Evolutionary conservation across 2,113 vertebrate genomes (phyloP).

Genomic region (Galbula dea): DNA sequence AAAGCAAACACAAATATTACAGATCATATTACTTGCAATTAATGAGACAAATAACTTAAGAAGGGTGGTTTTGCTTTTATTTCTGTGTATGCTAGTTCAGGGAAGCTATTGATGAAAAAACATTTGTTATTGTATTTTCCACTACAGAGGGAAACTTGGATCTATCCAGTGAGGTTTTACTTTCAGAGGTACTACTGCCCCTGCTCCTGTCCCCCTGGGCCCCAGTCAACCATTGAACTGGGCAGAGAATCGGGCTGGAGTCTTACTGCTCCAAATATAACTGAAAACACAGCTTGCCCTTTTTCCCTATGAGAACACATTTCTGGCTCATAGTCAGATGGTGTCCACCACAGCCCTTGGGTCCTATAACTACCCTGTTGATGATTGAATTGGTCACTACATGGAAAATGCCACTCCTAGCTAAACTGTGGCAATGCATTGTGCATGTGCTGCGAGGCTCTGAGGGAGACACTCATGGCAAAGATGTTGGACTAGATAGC

Average conservation of each 20-base stretch:
- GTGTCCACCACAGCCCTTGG: not conserved
- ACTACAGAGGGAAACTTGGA: not conserved
- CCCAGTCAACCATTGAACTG: not conserved
- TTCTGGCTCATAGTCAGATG: not conserved
- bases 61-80: not conserved
- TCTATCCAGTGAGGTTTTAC: not conserved
- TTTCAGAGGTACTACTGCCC: not conserved
- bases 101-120: not conserved
- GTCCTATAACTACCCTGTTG: not conserved
- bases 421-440: not conserved
- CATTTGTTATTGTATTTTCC: not conserved
- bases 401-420: not conserved
- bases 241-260: not conserved
- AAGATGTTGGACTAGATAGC: not conserved
- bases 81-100: not conserved
- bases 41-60: not conserved
- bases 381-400: not conserved
- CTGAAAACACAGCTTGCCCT: not conserved
- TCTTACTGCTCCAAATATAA: not conserved
- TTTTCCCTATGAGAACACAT: not conserved
- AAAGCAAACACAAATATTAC: not conserved
- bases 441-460: not conserved
- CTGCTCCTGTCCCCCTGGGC: accelerated
- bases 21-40: not conserved
- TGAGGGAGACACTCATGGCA: not conserved